Percentiles rank a stretch among this genome's conserved stretches.
phyloP scores from a whole-genome alignment of 2,797 vertebrate species.

The Paratrypauchen microcephalus region DNA sequence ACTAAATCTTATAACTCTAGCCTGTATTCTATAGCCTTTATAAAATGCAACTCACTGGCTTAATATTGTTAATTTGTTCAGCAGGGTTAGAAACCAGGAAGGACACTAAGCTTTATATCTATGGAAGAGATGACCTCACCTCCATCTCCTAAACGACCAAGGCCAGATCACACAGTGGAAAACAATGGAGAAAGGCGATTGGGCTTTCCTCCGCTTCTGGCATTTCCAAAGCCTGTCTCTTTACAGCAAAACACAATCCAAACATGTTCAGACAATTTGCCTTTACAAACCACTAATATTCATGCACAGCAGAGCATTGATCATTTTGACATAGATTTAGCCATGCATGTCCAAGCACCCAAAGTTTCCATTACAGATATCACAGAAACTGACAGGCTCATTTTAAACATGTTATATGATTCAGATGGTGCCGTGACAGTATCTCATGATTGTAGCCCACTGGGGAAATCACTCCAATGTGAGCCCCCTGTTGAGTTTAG shows the following conservation, averaged over 20 bases:
- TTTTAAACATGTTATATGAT: slow-evolving; percentile 31
- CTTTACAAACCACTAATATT: slow-evolving; percentile 15
- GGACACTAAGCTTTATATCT: slow-evolving; percentile 13
- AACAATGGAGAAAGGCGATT: slow-evolving; percentile 20
- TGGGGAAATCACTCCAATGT: slow-evolving; percentile 46
- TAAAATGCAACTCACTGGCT: neutral
- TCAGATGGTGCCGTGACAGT: slow-evolving; percentile 35
- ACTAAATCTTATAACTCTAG: neutral
- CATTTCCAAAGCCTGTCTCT: slow-evolving; percentile 21
- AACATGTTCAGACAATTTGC: slow-evolving; percentile 1
- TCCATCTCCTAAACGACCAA: slow-evolving; percentile 51
- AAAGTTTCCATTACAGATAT: slow-evolving; percentile 14
- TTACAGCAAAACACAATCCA: neutral
- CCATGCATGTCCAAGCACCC: slow-evolving; percentile 14
- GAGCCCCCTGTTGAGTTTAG: slow-evolving; percentile 28
- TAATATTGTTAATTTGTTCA: neutral
- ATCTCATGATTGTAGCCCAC: slow-evolving; percentile 39
- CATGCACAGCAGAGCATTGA: slow-evolving; percentile 17
- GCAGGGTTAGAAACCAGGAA: slow-evolving; percentile 47
- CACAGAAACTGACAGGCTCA: slow-evolving; percentile 41
- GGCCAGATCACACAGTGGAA: slow-evolving; percentile 29
- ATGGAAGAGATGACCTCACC: slow-evolving; percentile 26
- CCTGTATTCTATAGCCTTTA: neutral
- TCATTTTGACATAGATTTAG: neutral
- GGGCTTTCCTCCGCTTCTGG: slow-evolving; percentile 32